Conservation (phyloP, 2,888 invertebrate species). For the Bibio marci region DNA sequence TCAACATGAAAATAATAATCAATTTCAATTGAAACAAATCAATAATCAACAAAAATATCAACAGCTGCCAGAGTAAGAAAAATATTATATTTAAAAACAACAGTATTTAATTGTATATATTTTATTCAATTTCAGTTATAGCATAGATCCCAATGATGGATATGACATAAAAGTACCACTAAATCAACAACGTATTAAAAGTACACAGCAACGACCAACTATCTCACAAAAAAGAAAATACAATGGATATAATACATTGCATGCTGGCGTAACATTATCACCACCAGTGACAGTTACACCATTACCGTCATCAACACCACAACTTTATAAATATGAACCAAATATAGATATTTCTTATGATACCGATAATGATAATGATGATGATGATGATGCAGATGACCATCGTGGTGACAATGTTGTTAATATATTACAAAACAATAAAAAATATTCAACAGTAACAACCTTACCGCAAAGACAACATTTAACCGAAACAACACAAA, state of each 20-base stretch:
- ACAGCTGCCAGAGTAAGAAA: not conserved
- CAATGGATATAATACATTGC: not conserved
- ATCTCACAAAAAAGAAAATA: not conserved
- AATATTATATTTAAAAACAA: no score
- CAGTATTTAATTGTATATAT: no score
- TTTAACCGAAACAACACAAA: slow-evolving; percentile 10
- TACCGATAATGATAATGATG: slow-evolving; percentile 4
- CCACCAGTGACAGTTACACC: not conserved
- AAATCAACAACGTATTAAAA: no score
- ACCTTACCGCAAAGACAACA: slow-evolving; percentile 4
- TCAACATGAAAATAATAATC: not conserved
- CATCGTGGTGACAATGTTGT: no score
- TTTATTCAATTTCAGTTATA: slow-evolving; percentile 1
- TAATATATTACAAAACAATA: no score
- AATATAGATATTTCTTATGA: not conserved
- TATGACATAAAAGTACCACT: slow-evolving; percentile 1
- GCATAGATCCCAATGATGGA: slow-evolving; percentile 4
- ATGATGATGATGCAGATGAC: no score
- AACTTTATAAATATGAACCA: not conserved
- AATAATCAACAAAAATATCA: slow-evolving; percentile 8
- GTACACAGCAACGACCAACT: no score
- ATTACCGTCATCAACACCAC: not conserved
- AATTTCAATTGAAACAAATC: slow-evolving; percentile 13
- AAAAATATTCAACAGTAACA: slow-evolving; percentile 3
- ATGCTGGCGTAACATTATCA: no score